Base-by-base conservation (phyloP, 2,113 vertebrate species). In the Percopsis transmontana region DNA sequence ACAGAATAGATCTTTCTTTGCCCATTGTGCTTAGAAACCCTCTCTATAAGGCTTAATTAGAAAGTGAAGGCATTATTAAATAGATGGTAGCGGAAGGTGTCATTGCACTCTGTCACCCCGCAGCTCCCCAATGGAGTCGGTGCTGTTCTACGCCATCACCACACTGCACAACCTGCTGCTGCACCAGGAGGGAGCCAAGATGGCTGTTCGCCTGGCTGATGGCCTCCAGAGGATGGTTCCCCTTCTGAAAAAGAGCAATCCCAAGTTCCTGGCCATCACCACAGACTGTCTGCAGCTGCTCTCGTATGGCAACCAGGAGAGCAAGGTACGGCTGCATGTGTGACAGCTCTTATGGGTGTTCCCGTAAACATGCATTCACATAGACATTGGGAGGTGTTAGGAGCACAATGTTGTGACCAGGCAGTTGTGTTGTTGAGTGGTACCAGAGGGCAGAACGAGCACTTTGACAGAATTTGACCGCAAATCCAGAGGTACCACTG, bases 251-350 rank as follows among this genome's bases (percentile, higher is more conserved):
- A 98, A 98, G 89, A 96, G 92, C 91, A 99, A 99, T 87, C 93
- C 94, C 65, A 99, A 99, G 88, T 99, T 99, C 89, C 87, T 98
- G 84, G 96, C 97, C 53, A 98, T 99, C 89, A 98, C 97, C 84
- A 98, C 97, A 0, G 97, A 99, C 89, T 99, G 97, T 76, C 93
- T 99, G 63, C 97, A 99, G 87, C 92, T 99, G n/a, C 91, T 99
- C 40, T 95, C 97, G 23, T 99, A 97, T 0, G 95, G 96, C 55
- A 98, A 98, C 89, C 97, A 99, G 88, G 97, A 99, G 92, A 99
- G 97, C 94, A 99, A 99, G 95, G 97, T 98, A 66, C 21, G 3
- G 5, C 27, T 33, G 27, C 27, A 75, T 45, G 68, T 59, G 42
- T 48, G 7, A n/a, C n/a, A n/a, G n/a, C n/a, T n/a, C n/a, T n/a